These are phyloP conservation scores for Numenius arquata DNA, from an alignment of 2,113 vertebrate species.

Conservation along the genomic window DNA sequence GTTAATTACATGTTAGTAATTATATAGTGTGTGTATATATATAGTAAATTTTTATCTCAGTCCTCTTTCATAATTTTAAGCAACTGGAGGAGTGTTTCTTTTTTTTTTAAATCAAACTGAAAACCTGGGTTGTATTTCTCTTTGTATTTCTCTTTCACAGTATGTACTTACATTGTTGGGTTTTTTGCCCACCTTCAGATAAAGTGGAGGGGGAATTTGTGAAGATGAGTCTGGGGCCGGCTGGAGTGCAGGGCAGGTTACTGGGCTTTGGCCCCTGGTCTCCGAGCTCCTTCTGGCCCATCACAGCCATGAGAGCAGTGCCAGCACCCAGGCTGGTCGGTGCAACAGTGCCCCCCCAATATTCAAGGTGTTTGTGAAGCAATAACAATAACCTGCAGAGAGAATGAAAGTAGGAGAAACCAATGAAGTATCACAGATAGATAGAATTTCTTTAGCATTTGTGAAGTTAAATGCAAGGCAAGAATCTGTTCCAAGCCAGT, in stretches of 20 bases:
- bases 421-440: background rate
- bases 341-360: background rate
- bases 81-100: no score
- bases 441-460: background rate
- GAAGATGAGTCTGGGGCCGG: rapidly evolving
- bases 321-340: background rate
- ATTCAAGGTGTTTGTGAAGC: background rate
- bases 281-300: background rate
- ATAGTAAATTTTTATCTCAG: background rate
- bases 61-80: background rate
- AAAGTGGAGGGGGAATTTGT: background rate
- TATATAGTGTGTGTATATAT: background rate
- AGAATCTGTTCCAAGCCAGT: background rate
- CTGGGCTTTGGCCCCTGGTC: background rate
- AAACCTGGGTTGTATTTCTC: background rate
- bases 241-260: background rate
- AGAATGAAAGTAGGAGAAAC: background rate
- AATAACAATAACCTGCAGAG: background rate
- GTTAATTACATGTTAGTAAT: background rate
- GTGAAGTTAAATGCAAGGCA: background rate
- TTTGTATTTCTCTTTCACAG: background rate
- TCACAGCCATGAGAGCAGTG: background rate
- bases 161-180: rapidly evolving
- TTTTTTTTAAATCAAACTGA: background rate
- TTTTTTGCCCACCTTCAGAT: background rate